A percentile compares a stretch with the other conserved stretches of the same genome.
Evolutionary conservation across 2,797 vertebrate species (phyloP).

Genomic region (Cossypha polioptera): DNA sequence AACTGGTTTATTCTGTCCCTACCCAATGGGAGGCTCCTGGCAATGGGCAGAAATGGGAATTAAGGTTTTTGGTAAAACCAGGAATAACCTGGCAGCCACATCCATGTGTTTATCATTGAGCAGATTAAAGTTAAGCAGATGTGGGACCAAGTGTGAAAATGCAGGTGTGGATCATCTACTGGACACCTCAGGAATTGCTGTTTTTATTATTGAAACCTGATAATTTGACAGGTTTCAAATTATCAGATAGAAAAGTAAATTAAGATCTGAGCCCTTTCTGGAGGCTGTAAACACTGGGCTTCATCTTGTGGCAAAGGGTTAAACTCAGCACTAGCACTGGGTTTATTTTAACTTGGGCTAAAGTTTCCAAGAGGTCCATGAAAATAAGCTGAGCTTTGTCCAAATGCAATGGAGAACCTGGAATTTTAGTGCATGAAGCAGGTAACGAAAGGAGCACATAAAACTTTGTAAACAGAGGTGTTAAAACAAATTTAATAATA

Average conservation of each 20-base stretch:
- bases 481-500: conserved; percentile 50
- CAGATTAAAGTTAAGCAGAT: neutral
- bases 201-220: too few relatives aligned
- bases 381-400: neutral
- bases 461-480: conserved; percentile 20
- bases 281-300: neutral
- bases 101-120: rapidly evolving
- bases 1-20: neutral
- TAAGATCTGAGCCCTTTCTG: neutral
- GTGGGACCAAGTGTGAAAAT: neutral
- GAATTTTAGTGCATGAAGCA: neutral
- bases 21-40: neutral
- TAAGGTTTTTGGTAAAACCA: neutral
- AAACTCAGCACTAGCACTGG: neutral
- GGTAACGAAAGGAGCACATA: neutral
- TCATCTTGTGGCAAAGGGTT: neutral
- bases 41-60: neutral
- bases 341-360: neutral
- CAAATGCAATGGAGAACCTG: neutral
- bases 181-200: neutral
- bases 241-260: neutral
- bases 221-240: neutral
- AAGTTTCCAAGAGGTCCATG: neutral
- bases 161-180: neutral
- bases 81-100: neutral